Conservation (phyloP, 2,888 invertebrate genomes). For the Cenopis cana region DNA sequence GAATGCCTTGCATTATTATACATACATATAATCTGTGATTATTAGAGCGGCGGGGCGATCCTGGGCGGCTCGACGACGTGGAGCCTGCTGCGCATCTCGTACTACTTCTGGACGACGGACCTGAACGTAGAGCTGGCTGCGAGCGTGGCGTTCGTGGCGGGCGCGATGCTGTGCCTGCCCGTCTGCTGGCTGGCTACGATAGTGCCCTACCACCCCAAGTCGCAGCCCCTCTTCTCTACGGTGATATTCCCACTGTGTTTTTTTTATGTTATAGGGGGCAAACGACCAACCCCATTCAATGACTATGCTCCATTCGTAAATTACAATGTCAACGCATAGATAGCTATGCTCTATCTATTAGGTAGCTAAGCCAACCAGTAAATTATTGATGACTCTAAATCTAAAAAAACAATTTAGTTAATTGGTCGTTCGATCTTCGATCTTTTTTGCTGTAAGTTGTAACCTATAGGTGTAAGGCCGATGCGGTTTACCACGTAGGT, state of each 20-base stretch:
- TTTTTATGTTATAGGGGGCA: too few species aligned
- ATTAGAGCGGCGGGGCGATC: constrained; percentile 74
- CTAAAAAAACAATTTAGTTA: too few species aligned
- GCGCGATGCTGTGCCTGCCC: constrained; percentile 73
- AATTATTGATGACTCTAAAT: too few species aligned
- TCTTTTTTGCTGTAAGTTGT: too few species aligned
- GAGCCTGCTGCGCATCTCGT: constrained; percentile 73
- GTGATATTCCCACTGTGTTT: constrained; percentile 51
- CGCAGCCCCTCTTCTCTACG: constrained; percentile 62
- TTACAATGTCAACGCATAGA: not conserved
- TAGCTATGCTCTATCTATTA: too few species aligned
- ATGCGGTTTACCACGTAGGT: too few species aligned
- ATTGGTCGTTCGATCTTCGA: too few species aligned
- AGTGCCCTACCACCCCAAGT: constrained; percentile 70
- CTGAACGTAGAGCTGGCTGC: constrained; percentile 71
- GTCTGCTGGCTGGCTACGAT: constrained; percentile 76
- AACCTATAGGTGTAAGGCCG: too few species aligned
- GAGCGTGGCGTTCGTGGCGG: constrained; percentile 66
- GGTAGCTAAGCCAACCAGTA: too few species aligned
- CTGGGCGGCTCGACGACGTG: constrained; percentile 71
- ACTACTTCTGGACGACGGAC: constrained; percentile 79
- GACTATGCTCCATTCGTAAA: not conserved
- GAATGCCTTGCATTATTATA: too few species aligned
- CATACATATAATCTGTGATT: not conserved
- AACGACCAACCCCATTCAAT: too few species aligned